Base-by-base conservation (phyloP, 1,140 invertebrate species). In the Drosophila cardini region DNA sequence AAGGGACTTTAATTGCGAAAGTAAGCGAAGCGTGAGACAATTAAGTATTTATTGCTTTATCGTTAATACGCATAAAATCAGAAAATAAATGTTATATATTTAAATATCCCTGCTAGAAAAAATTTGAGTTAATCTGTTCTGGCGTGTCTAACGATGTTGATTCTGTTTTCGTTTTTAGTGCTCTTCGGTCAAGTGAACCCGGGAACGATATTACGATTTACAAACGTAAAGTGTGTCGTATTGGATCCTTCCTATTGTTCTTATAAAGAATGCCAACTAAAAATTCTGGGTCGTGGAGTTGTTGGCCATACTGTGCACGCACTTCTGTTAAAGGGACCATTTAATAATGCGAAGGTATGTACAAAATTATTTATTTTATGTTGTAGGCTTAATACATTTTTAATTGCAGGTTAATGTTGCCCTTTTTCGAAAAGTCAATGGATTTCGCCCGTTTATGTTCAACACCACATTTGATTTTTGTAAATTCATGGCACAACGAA, bases 401-500 rank as follows among this genome's bases (percentile, higher is more conserved):
- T 10, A 3, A 52, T 52, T 34, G 2, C 30, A 52, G 50, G 50
- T 52, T 16, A 52, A 52, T 52, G 26, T 52, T 2, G 48, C 45
- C 7, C 16, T 78, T 2, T 60, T 21, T 16, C 65, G 72, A 2
- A 69, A 60, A 30, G 67, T 15, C 9, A 77, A 42, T 38, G 75
- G 71, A 13, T 77, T 40, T 56, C 64, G 53, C 2, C 75, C 64
- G 8, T 78, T 74, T 34, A 34, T 78, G 16, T 69, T 57, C 15
- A 77, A 78, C 4, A 26, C 21, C 21, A 73, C 63, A 2, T 13
- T 64, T 0, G 60, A 78, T 26, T 78, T 70, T 63, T 78, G 75
- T 9, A 40, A 60, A 13, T 13, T 64, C 16, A 62, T 77, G 64
- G 15, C 30, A 4, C 15, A 43, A 0, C 8, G 9, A 4, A n/a